A percentile compares a stretch with the other conserved stretches of the same genome.
phyloP scores from a whole-genome alignment of 2,797 vertebrate species.

The Chelmon rostratus region DNA sequence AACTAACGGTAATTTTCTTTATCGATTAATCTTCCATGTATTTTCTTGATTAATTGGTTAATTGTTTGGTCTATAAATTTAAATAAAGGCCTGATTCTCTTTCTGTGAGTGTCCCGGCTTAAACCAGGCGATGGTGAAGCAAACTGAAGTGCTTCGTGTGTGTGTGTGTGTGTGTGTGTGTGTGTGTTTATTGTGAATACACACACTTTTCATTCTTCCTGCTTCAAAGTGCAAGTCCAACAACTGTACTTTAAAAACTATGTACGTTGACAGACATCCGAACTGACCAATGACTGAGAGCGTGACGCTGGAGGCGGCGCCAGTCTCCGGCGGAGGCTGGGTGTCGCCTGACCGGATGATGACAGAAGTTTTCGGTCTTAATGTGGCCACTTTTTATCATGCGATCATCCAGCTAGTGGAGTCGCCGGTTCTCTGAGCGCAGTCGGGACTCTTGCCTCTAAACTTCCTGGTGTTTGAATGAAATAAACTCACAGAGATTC shows the following conservation, averaged over 20 bases:
- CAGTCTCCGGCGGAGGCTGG: constrained; percentile 67
- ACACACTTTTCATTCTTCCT: neutral
- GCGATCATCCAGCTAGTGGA: neutral
- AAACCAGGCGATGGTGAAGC: too few relatives aligned
- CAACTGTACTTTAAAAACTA: neutral
- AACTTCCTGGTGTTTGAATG: neutral
- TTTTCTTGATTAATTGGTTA: too few relatives aligned
- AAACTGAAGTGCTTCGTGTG: too few relatives aligned
- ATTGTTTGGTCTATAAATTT: too few relatives aligned
- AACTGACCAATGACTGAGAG: constrained; percentile 64
- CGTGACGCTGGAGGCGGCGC: constrained; percentile 52
- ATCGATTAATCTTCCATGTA: too few relatives aligned
- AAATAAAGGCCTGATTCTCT: too few relatives aligned
- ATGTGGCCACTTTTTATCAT: constrained; percentile 60
- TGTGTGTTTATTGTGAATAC: too few relatives aligned
- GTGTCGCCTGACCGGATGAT: constrained; percentile 88
- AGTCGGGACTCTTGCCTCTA: neutral
- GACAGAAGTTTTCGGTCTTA: constrained; percentile 76
- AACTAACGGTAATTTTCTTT: too few relatives aligned
- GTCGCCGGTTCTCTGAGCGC: neutral
- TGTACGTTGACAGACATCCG: constrained; percentile 49
- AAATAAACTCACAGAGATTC: neutral
- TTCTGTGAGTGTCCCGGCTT: too few relatives aligned
- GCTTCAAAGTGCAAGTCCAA: neutral
- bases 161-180: too few relatives aligned